Base-by-base conservation (phyloP, 2,797 vertebrate species). In the Gallinago nigripennis region DNA sequence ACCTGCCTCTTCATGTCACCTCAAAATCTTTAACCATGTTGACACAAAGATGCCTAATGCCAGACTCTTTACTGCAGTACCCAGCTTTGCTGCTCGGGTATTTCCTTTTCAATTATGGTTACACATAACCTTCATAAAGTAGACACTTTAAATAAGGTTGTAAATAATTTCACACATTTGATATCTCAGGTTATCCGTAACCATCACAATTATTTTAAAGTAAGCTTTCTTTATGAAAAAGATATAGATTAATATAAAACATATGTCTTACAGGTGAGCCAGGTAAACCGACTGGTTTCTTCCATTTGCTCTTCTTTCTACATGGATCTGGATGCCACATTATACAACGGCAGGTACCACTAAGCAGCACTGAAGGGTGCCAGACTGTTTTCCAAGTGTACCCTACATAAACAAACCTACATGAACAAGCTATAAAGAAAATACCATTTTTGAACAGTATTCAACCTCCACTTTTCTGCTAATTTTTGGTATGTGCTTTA, bases 191-290 rank as follows among this genome's bases (percentile, higher is more conserved):
- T 86, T 92, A 92, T 88, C 53, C 19, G 60, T 83, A 82, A 43
- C 41, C 41, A 43, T 43, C 41, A 43, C 41, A 17, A 43, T 17
- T 43, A 93, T 87, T 94, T 95, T 63, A 78, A 92, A 57, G 53
- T 68, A 79, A 90, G 73, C 46, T 95, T 93, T 80, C 24, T 48
- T 94, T 90, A 94, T 75, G 76, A 94, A 93, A 90, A 95, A 95
- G 31, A 91, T 21, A 88, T 68, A 79, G 88, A 66, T 83, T 95
- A 91, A 96, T 45, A 86, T 53, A 25, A 95, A 63, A 41, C 56
- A 43, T 43, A 66, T 37, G 43, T 51, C 41, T 79, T 83, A 43
- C 16, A 83, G 31, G 20, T 69, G 37, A 81, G 50, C 13, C 39
- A 60, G 6, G 18, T 41, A 77, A 53, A 76, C 9, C 17, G 41